Evolutionary conservation across 2,113 vertebrate genomes (phyloP).

Genomic region (Varanus komodoensis): DNA sequence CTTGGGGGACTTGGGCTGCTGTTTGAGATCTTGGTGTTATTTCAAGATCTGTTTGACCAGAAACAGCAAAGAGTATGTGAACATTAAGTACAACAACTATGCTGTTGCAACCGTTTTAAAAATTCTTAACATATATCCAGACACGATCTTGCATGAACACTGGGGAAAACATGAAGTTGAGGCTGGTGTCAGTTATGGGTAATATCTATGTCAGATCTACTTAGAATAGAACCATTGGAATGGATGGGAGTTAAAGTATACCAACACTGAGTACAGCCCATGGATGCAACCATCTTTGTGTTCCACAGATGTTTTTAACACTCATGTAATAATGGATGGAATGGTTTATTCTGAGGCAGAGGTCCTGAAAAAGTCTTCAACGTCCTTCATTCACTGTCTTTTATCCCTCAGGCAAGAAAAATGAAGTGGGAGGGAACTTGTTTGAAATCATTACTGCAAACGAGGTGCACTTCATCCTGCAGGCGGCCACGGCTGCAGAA

Average conservation of each 20-base stretch:
- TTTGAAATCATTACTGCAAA: slow-evolving; percentile 98
- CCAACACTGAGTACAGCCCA: too few species aligned
- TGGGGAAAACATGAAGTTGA: too few species aligned
- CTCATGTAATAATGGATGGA: slow-evolving; percentile 22
- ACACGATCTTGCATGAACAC: not conserved
- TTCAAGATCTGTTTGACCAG: too few species aligned
- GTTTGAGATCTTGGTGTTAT: too few species aligned
- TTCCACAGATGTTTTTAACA: not conserved
- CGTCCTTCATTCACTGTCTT: slow-evolving; percentile 9
- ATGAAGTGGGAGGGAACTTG: slow-evolving; percentile 87
- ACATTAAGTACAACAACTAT: not conserved
- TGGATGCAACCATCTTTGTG: not conserved
- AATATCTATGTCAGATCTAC: too few species aligned
- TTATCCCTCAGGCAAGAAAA: slow-evolving; percentile 83
- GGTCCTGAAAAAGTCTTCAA: not conserved
- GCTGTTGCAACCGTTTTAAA: not conserved
- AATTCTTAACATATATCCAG: not conserved
- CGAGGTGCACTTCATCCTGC: slow-evolving; percentile 92
- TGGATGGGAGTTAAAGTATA: too few species aligned
- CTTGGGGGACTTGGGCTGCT: too few species aligned
- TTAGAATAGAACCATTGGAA: too few species aligned
- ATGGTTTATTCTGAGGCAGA: not conserved
- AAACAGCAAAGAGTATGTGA: not conserved
- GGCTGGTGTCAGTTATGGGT: too few species aligned
- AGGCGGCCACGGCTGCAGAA: slow-evolving; percentile 88